Conservation (phyloP, 2,888 invertebrate genomes). For the Dryomyza anilis region DNA sequence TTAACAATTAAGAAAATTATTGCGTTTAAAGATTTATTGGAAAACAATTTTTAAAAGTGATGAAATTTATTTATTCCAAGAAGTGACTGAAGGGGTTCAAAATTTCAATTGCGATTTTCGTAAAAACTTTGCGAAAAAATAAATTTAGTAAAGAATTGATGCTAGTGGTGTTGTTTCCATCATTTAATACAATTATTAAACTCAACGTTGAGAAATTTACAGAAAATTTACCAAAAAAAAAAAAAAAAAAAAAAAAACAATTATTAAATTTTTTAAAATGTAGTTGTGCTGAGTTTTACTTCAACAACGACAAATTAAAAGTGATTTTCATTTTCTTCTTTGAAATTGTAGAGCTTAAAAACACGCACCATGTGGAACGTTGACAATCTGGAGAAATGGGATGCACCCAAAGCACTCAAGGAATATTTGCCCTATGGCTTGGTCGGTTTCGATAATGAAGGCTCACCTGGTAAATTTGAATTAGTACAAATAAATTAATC, state of each 20-base stretch:
- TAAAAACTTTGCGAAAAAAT: no score
- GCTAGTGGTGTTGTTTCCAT: no score
- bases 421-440: slow-evolving; percentile 80
- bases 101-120: no score
- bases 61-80: no score
- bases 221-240: no score
- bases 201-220: background rate
- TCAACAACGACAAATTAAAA: background rate
- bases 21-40: no score
- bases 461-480: slow-evolving; percentile 67
- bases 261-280: background rate
- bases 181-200: no score
- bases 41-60: no score
- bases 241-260: no score
- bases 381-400: slow-evolving; percentile 73
- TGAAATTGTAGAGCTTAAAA: slow-evolving; percentile 47
- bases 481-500: background rate
- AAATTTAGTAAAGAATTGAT: no score
- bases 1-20: no score
- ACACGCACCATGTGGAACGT: slow-evolving; percentile 69
- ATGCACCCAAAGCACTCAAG: slow-evolving; percentile 71
- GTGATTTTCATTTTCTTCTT: slow-evolving; percentile 2
- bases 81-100: no score
- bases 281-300: background rate
- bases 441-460: slow-evolving; percentile 82